Percentiles rank a stretch among this genome's conserved stretches.
Conservation (phyloP, 2,797 vertebrate species). For the Amblyraja radiata region DNA sequence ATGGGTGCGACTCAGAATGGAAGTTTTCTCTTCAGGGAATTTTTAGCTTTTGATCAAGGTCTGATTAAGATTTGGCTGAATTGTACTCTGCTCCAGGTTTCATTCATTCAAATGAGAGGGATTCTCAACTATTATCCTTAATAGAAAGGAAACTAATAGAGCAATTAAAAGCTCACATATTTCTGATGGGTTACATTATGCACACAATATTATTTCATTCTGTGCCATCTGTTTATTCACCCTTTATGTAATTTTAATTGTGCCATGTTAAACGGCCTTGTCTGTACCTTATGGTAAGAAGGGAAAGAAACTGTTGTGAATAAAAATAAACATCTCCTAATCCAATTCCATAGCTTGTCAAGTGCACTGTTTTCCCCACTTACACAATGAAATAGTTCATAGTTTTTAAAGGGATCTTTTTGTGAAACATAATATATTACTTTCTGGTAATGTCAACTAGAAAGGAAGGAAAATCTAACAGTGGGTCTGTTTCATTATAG, state of each 20-base stretch:
- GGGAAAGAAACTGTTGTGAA: not conserved
- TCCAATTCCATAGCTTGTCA: not conserved
- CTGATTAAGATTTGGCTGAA: not conserved
- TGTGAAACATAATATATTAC: not conserved
- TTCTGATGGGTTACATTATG: not conserved
- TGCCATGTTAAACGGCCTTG: too few species aligned
- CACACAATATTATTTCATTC: not conserved
- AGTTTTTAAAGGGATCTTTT: not conserved
- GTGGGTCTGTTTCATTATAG: not conserved
- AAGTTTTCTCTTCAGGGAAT: not conserved
- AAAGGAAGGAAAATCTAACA: not conserved
- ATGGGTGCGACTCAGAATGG: not conserved
- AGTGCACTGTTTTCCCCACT: not conserved
- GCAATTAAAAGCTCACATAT: constrained; percentile 31
- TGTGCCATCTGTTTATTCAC: not conserved
- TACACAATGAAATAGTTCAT: not conserved
- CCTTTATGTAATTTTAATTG: constrained; percentile 11
- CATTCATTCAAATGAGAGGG: constrained; percentile 1
- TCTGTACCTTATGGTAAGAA: not conserved
- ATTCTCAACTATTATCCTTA: not conserved
- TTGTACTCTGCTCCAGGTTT: not conserved
- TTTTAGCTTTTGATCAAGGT: not conserved
- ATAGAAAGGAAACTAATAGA: constrained; percentile 20
- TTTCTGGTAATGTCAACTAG: not conserved
- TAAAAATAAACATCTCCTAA: not conserved